Evolutionary conservation across 2,888 invertebrate genomes (phyloP).

Genomic region (Allygus modestus): DNA sequence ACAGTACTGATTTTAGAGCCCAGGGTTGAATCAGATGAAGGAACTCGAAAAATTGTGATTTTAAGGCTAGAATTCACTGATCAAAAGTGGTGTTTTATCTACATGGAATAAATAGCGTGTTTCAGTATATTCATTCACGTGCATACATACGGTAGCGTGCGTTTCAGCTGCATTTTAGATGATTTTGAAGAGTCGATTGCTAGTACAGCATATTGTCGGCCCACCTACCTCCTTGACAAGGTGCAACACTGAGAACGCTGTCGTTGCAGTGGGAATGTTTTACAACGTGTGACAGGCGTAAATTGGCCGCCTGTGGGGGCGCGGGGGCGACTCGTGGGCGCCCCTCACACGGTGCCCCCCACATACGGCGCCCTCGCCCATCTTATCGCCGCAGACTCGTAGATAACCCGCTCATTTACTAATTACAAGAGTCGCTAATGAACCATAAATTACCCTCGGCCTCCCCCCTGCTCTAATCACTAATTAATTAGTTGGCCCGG

Average conservation of each 20-base stretch:
- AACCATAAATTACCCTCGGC: conserved; percentile 10
- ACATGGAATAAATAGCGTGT: too few species aligned
- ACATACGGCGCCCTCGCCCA: background rate
- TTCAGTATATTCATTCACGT: too few species aligned
- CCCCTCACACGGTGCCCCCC: background rate
- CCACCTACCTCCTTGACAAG: background rate
- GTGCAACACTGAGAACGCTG: background rate
- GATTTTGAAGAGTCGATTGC: too few species aligned
- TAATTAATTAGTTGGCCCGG: conserved; percentile 26
- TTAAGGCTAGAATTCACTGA: too few species aligned
- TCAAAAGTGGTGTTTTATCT: too few species aligned
- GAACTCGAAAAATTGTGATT: too few species aligned
- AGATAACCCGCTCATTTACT: conserved; percentile 39
- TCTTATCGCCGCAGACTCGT: conserved; percentile 30
- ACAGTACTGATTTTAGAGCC: too few species aligned
- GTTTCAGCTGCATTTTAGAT: too few species aligned
- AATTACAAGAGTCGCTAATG: conserved; percentile 38
- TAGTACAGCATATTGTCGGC: background rate
- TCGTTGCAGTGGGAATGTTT: background rate
- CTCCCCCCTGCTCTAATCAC: background rate
- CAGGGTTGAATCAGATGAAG: too few species aligned
- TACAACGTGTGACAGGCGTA: background rate
- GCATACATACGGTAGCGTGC: too few species aligned
- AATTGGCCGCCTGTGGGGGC: too few species aligned
- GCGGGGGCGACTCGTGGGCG: background rate